A percentile compares a stretch with the other conserved stretches of the same genome.
Evolutionary conservation across 2,888 invertebrate genomes (phyloP).

Genomic region (Ferrisia virgata): DNA sequence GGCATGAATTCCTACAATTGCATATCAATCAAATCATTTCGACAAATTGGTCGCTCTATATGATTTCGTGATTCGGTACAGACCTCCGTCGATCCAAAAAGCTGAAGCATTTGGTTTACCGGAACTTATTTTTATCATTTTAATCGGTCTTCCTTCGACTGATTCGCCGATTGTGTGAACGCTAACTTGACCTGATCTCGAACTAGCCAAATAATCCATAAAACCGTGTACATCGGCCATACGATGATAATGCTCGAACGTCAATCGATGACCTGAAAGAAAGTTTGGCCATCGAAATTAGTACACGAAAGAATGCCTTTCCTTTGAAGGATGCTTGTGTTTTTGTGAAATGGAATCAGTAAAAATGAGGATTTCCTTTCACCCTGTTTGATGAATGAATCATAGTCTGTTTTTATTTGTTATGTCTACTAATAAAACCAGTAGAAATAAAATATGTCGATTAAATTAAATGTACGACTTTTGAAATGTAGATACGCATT

Average conservation of each 20-base stretch:
- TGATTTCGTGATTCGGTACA: neutral
- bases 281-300: neutral
- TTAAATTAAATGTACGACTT: no score
- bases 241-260: constrained; percentile 76
- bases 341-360: no score
- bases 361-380: no score
- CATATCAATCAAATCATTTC: no score
- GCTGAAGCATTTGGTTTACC: constrained; percentile 51
- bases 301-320: neutral
- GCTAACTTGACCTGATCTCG: constrained; percentile 70
- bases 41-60: neutral
- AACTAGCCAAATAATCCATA: constrained; percentile 67
- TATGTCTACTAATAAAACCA: no score
- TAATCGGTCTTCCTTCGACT: constrained; percentile 69
- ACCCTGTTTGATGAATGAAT: no score
- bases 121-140: constrained; percentile 57
- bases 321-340: no score
- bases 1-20: constrained; percentile 69
- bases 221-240: constrained; percentile 67
- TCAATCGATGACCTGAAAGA: constrained; percentile 60
- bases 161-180: constrained; percentile 72
- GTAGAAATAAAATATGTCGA: no score
- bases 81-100: constrained; percentile 57
- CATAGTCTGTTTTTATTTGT: no score
- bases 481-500: no score